These are phyloP conservation scores for Hippocampus comes DNA, from an alignment of 2,113 vertebrate genomes.

Conservation along the genomic window DNA sequence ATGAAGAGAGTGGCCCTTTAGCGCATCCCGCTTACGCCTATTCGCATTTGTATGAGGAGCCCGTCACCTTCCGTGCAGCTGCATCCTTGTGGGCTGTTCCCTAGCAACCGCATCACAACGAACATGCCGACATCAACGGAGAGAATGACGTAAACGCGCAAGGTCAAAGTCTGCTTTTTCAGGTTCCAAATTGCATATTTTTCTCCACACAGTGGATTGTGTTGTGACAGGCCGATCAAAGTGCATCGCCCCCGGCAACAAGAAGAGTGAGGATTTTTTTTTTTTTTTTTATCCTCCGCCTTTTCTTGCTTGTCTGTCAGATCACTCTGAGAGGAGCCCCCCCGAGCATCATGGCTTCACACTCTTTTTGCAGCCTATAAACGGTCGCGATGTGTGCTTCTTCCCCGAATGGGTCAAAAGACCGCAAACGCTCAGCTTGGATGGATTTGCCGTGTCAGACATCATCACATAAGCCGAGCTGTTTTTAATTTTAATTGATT, in stretches of 20 bases:
- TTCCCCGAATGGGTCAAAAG: too few species aligned
- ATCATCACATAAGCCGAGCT: too few species aligned
- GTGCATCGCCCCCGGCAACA: conserved; percentile 40
- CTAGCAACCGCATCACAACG: conserved; percentile 68
- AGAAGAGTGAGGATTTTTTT: conserved; percentile 27
- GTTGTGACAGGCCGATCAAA: conserved; percentile 57
- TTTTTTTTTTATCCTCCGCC: conserved; percentile 6
- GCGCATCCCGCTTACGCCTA: conserved; percentile 47
- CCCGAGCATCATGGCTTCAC: conserved; percentile 10
- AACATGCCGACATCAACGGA: conserved; percentile 9
- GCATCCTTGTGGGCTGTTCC: conserved; percentile 57
- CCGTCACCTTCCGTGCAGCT: conserved; percentile 32
- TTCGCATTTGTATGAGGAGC: conserved; percentile 61
- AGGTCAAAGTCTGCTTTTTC: conserved; percentile 9
- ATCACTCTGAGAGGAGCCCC: conserved; percentile 9
- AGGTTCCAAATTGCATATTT: neutral
- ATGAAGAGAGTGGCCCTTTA: neutral
- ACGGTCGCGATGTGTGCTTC: conserved; percentile 2
- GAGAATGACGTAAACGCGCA: conserved; percentile 13
- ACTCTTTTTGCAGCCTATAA: neutral
- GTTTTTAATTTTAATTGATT: too few species aligned
- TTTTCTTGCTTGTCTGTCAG: conserved; percentile 35
- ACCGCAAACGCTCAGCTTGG: too few species aligned
- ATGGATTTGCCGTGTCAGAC: too few species aligned
- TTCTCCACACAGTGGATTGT: conserved; percentile 39